phyloP scores from a whole-genome alignment of 2,113 vertebrate species.

The Andinoacara biseriatus region DNA sequence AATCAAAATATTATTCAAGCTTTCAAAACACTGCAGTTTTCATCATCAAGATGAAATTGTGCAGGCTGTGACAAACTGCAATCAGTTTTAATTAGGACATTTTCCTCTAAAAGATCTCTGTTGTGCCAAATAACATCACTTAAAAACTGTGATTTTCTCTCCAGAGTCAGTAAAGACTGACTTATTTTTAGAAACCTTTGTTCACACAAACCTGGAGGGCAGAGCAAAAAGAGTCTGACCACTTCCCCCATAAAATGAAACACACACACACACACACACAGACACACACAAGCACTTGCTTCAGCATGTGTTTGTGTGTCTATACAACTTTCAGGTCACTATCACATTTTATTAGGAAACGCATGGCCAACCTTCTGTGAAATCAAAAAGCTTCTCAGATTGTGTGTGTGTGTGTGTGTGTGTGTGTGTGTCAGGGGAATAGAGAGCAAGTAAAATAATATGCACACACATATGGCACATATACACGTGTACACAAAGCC shows the following conservation, averaged over 20 bases:
- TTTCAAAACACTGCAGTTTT: not conserved
- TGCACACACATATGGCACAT: not conserved
- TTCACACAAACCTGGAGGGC: not conserved
- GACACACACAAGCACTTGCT: not conserved
- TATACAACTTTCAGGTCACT: slow-evolving; percentile 34
- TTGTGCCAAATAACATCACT: not conserved
- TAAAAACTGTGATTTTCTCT: not conserved
- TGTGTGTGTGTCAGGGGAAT: not conserved
- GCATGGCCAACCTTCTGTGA: slow-evolving; percentile 13
- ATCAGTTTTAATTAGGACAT: slow-evolving; percentile 2
- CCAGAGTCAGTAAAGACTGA: not conserved
- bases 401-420: not conserved
- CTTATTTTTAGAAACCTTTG: slow-evolving; percentile 39
- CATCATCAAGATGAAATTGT: not conserved
- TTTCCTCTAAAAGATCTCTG: not conserved
- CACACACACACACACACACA: not conserved
- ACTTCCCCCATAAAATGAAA: not conserved
- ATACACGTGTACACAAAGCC: not conserved
- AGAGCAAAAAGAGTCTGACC: not conserved
- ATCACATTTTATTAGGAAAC: slow-evolving; percentile 29
- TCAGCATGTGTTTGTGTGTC: not conserved
- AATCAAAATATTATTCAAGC: not conserved
- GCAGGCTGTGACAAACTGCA: not conserved
- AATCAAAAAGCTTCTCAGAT: slow-evolving; percentile 14
- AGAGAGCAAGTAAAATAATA: not conserved